phyloP scores from a whole-genome alignment of 2,797 vertebrate species.

The Anas bahamensis region DNA sequence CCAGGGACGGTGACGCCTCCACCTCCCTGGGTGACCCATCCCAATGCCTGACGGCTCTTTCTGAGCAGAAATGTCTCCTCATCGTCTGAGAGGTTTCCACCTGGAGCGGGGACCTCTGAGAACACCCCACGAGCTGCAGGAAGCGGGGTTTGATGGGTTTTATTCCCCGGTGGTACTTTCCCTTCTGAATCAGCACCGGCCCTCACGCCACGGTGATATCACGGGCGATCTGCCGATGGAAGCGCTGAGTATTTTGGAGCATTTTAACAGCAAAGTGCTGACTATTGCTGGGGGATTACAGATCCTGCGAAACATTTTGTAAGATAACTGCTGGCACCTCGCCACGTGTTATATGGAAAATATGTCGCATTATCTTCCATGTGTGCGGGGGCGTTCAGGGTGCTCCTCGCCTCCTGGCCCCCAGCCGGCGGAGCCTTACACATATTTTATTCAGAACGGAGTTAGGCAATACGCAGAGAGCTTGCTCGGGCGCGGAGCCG shows the following conservation, averaged over 20 bases:
- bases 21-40: too few species aligned
- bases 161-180: not conserved
- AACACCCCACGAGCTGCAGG: not conserved
- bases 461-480: slow-evolving; percentile 55
- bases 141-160: not conserved
- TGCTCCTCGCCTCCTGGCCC: slow-evolving; percentile 59
- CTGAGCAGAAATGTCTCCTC: too few species aligned
- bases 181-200: slow-evolving; percentile 42
- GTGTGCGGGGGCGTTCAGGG: slow-evolving; percentile 56
- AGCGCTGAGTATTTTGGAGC: not conserved
- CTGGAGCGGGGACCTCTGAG: not conserved
- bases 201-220: not conserved
- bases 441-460: slow-evolving; percentile 39
- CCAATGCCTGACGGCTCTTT: too few species aligned
- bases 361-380: slow-evolving; percentile 57
- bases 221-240: not conserved
- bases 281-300: slow-evolving; percentile 43
- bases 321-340: slow-evolving; percentile 57
- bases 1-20: too few species aligned
- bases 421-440: slow-evolving; percentile 40
- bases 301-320: slow-evolving; percentile 34
- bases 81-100: not conserved
- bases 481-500: slow-evolving; percentile 48
- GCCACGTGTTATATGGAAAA: slow-evolving; percentile 65
- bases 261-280: slow-evolving; percentile 42